Conservation (phyloP, 2,113 vertebrate species). For the Muntiacus muntjak region DNA sequence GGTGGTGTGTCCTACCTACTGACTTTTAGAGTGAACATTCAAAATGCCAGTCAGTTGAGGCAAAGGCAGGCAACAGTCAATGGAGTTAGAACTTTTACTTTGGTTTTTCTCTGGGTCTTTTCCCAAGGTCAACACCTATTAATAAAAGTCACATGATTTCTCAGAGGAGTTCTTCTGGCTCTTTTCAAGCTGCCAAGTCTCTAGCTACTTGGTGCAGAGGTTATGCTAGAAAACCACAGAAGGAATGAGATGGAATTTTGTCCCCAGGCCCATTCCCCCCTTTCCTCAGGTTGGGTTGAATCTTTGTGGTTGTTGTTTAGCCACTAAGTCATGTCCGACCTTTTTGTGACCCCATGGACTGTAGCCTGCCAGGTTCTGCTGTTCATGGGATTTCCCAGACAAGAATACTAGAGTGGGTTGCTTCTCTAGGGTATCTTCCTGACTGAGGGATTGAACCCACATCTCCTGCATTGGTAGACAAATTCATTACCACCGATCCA, state of each 20-base stretch:
- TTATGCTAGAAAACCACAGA: neutral
- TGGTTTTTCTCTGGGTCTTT: neutral
- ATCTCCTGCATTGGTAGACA: neutral
- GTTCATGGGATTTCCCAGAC: neutral
- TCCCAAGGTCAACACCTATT: neutral
- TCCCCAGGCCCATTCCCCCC: neutral
- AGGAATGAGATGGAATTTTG: neutral
- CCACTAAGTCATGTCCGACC: neutral
- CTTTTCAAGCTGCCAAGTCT: neutral
- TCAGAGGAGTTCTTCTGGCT: neutral
- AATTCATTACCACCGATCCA: neutral
- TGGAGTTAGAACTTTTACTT: neutral
- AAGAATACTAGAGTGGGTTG: neutral
- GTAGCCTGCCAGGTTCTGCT: neutral
- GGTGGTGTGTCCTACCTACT: neutral
- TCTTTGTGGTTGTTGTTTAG: neutral
- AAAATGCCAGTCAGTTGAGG: neutral
- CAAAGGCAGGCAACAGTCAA: neutral
- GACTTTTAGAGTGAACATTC: constrained; percentile 13
- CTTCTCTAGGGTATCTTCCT: neutral
- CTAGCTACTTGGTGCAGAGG: neutral
- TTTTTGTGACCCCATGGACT: neutral
- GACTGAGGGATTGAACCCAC: neutral
- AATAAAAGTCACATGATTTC: neutral
- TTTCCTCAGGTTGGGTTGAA: neutral